Evolutionary conservation across 1,140 invertebrate species (phyloP), one percentile per base, ranked within the genome.

Genomic region (Acromyrmex echinatior): DNA sequence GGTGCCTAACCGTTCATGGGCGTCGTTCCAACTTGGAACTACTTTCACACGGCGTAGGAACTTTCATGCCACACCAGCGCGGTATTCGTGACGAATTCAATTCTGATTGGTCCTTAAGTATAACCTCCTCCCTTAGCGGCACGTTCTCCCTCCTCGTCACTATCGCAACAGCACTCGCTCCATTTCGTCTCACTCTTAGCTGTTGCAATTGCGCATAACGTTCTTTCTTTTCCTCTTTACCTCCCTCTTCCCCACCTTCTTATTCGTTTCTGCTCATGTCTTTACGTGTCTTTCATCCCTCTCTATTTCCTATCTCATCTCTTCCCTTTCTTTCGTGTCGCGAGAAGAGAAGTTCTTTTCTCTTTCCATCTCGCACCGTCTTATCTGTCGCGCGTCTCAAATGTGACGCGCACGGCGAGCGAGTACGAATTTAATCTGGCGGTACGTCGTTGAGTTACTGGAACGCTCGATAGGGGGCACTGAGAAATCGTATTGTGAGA

Each of bases 71-170:
- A 86, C 91, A 82, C 89, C 92, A 90, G 92, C 92, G 88, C 90
- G 92, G 91, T 82, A 92, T 92, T 95, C 93, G 94, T 95, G 94
- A 95, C 95, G 95, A 95, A 95, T 95, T 95, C 94, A 95, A 95
- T 95, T 95, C 95, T 93, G 95, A 95, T 95, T 95, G 95, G 95
- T 95, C 93, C 94, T 95, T 95, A 95, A 95, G 93, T 94, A 94
- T 94, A 95, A 91, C 93, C 94, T 94, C 93, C 94, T 91, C 94
- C 91, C 92, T 92, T 92, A 89, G 87, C 89, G 93, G 89, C 91
- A 91, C 89, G 90, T 91, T 90, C 81, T 88, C 82, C 87, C 87
- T 76, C 73, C 56, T 78, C 65, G 21, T 71, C 21, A 31, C 35
- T 79, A 68, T 79, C 35, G 53, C n/a, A 56, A 21, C 70, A 62